phyloP scores from a whole-genome alignment of 2,113 vertebrate species.

The Petromus typicus region DNA sequence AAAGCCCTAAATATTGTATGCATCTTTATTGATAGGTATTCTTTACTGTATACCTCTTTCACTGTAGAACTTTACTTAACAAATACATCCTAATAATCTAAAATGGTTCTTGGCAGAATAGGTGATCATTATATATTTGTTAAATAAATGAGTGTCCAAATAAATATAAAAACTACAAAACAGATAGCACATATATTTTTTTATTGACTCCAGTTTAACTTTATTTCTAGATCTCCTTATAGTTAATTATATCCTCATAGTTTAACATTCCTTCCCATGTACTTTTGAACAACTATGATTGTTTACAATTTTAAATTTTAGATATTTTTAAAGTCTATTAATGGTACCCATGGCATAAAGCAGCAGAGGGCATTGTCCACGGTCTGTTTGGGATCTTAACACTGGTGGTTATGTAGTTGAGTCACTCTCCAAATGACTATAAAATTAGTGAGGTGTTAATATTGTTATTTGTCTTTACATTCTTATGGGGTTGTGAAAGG shows the following conservation, averaged over 20 bases:
- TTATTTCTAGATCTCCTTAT: background rate
- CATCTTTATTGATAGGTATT: background rate
- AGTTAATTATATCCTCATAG: background rate
- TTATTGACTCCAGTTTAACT: background rate
- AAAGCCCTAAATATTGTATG: background rate
- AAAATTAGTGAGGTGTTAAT: background rate
- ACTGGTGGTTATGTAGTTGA: background rate
- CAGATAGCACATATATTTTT: background rate
- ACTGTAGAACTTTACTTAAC: constrained; percentile 1
- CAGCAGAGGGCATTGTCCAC: background rate
- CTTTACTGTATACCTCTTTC: background rate
- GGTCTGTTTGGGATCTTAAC: background rate
- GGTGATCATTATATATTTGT: background rate
- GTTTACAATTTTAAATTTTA: background rate
- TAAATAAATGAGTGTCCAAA: background rate
- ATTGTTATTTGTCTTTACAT: background rate
- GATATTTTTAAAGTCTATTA: background rate
- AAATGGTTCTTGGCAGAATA: background rate
- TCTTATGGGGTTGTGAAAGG: constrained; percentile 25
- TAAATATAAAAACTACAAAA: background rate
- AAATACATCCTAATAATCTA: background rate
- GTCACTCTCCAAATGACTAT: background rate
- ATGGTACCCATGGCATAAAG: background rate
- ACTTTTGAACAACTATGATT: background rate
- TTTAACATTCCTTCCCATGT: background rate